Evolutionary conservation across 1,140 invertebrate species (phyloP).

Genomic region (Hesperophylax magnus): DNA sequence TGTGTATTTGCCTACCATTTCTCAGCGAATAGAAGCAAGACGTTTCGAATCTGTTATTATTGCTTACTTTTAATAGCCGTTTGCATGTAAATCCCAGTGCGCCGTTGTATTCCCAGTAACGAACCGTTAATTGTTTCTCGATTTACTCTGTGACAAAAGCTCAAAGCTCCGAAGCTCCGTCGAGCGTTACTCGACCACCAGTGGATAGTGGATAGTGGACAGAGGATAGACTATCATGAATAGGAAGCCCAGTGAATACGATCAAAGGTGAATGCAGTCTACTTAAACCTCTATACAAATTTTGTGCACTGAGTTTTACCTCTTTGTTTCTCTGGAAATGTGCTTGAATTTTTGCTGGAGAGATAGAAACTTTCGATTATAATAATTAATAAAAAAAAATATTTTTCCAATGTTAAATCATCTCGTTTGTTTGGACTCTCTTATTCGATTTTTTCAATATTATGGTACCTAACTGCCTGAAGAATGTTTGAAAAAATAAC

Average conservation of each 20-base stretch:
- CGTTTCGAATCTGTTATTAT: not conserved
- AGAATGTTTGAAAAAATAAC: no score
- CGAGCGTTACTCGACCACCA: conserved; percentile 13
- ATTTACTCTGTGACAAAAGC: conserved; percentile 12
- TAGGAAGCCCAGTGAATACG: not conserved
- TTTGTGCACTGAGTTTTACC: no score
- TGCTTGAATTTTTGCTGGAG: not conserved
- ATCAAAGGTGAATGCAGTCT: not conserved
- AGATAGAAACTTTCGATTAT: not conserved
- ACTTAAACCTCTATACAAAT: no score
- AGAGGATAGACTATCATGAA: no score
- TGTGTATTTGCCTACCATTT: not conserved
- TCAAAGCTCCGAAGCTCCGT: conserved; percentile 8
- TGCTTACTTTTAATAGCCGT: not conserved
- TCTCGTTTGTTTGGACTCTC: no score
- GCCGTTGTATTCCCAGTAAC: not conserved
- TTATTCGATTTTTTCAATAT: no score
- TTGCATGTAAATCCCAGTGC: not conserved
- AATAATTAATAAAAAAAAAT: not conserved
- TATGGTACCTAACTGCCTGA: no score
- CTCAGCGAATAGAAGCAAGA: not conserved
- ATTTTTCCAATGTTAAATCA: no score
- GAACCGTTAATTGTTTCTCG: conserved; percentile 9
- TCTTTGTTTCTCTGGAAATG: no score
- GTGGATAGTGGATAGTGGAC: not conserved